Evolutionary conservation across 2,113 vertebrate species (phyloP), one percentile per base, ranked within the genome.

Genomic region (Bufo gargarizans): DNA sequence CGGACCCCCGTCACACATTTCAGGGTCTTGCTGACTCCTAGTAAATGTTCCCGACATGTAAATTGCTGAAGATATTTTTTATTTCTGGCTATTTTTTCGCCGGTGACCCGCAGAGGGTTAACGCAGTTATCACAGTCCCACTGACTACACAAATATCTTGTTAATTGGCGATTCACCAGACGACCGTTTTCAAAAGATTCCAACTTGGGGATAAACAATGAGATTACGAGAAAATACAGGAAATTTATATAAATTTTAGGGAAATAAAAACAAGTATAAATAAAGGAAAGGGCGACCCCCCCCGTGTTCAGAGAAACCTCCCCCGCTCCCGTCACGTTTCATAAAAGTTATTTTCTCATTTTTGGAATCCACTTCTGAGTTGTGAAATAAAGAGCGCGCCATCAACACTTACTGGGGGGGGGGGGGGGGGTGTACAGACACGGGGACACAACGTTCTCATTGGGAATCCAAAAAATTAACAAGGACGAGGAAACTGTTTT

Each of bases 191-290:
- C 43, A 6, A 74, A 16, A 74, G 4, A 13, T 58, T 58, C 11
- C 69, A 74, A 43, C 20, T 20, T 49, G 47, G 17, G 47, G 72
- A 76, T 76, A 76, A 76, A 76, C 72, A 76, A 76, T 50, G 72
- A 76, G 17, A 50, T 17, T 16, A 5, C 43, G 19, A 9, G 20
- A 76, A 76, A 13, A 76, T 49, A 3, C 71, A 17, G 14, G 47
- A 74, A 74, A 74, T 74, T 17, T 17, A 74, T 47, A 19, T 45
- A 45, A 45, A 74, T 47, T 72, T 16, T 47, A 16, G 17, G 16
- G 16, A 45, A 71, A 71, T 43, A 11, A 43, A 43, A 71, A 43
- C 5, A 53, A 22, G 45, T 22, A 45, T 17, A 45, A 71, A 71
- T 33, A 33, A 33, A 33, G 33, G 33, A 33, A 33, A 33, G 33